Evolutionary conservation across 1,140 invertebrate genomes (phyloP).

Genomic region (Yoshiicerus persimilis): DNA sequence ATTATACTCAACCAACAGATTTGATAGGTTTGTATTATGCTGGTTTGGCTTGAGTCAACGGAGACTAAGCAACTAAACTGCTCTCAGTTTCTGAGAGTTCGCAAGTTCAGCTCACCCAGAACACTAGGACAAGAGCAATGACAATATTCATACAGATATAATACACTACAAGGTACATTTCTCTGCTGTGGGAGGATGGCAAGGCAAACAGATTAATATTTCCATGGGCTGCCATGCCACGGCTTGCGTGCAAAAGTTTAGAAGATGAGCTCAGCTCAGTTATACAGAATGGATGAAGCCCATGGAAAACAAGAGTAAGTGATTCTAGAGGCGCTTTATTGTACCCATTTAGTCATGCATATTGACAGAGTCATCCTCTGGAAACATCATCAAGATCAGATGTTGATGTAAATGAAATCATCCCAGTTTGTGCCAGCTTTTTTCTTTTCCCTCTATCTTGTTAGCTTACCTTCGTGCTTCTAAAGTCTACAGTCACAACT

Average conservation of each 20-base stretch:
- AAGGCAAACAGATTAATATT: neutral
- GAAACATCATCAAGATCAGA: conserved; percentile 32
- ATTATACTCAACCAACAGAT: neutral
- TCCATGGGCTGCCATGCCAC: neutral
- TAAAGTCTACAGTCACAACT: neutral
- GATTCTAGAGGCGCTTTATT: conserved; percentile 30
- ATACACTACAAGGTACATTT: neutral
- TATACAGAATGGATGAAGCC: neutral
- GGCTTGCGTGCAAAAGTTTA: neutral
- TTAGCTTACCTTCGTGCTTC: neutral
- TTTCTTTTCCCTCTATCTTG: neutral
- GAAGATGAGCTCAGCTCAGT: neutral
- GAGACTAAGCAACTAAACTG: neutral
- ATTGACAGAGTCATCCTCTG: neutral
- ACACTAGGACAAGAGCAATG: neutral
- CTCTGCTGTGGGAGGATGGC: neutral
- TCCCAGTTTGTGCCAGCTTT: neutral
- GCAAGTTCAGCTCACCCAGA: neutral
- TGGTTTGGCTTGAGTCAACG: neutral
- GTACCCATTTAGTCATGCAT: conserved; percentile 22
- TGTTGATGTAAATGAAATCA: conserved; percentile 39
- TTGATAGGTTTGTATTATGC: neutral
- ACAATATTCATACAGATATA: neutral
- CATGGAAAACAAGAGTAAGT: neutral
- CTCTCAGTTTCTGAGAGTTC: neutral